A percentile compares a stretch with the other conserved stretches of the same genome.
These are phyloP conservation scores for Drosophila gaucha DNA, from an alignment of 2,888 invertebrate species.

Conservation along the genomic window DNA sequence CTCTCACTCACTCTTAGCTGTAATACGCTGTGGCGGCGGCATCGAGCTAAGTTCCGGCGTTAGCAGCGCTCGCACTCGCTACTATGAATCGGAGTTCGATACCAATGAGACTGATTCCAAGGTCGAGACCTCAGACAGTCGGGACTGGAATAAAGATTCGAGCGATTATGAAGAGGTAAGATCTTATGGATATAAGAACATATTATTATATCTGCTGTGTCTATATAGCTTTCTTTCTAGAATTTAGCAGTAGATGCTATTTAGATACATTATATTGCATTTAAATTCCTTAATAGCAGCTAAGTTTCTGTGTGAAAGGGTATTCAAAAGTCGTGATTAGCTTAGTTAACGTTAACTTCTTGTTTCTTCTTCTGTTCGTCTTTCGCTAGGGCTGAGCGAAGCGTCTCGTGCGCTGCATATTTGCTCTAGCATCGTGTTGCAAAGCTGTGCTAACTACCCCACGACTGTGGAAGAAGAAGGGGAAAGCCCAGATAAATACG, in stretches of 20 bases:
- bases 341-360: no score
- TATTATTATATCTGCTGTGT: neutral
- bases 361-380: neutral
- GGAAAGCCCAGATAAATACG: neutral
- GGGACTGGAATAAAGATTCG: neutral
- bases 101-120: neutral
- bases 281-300: no score
- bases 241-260: no score
- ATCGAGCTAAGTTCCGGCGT: neutral
- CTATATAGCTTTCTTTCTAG: no score
- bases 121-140: neutral
- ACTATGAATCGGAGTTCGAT: conserved; percentile 28
- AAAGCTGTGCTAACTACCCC: neutral
- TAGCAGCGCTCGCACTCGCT: neutral
- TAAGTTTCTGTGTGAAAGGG: no score
- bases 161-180: conserved; percentile 24
- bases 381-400: neutral
- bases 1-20: neutral
- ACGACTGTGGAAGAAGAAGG: neutral
- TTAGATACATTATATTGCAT: no score
- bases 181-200: neutral
- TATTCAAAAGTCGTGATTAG: neutral
- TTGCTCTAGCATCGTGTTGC: neutral
- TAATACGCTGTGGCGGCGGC: neutral
- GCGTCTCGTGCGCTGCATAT: neutral